phyloP scores from a whole-genome alignment of 2,113 vertebrate species.

The Bettongia penicillata region DNA sequence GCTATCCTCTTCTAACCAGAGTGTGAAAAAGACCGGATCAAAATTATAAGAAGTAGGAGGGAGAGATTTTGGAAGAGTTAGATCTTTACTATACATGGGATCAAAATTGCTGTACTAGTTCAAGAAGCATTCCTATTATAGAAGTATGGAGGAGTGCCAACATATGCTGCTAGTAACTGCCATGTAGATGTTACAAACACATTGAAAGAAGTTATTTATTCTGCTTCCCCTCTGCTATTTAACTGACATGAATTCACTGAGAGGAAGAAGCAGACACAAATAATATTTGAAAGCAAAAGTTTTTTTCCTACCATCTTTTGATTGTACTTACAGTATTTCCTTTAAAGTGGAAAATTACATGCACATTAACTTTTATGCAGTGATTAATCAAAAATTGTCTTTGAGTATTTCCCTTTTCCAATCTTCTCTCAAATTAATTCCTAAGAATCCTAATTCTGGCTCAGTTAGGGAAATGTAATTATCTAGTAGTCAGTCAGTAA shows the following conservation, averaged over 20 bases:
- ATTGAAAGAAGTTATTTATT: constrained; percentile 52
- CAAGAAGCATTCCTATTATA: constrained; percentile 51
- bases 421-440: neutral
- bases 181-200: neutral
- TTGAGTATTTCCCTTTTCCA: neutral
- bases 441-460: neutral
- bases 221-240: fast-evolving
- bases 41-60: neutral
- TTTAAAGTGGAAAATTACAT: neutral
- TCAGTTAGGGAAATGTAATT: neutral
- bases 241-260: neutral
- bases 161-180: neutral
- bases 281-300: constrained; percentile 2
- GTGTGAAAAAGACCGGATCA: neutral
- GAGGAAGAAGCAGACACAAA: neutral
- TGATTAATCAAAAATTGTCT: neutral
- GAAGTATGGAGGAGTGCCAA: constrained; percentile 18
- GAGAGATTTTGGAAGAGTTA: constrained; percentile 20
- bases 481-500: neutral
- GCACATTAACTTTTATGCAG: neutral
- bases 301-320: neutral
- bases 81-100: constrained; percentile 57
- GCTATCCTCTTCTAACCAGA: neutral
- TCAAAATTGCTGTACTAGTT: constrained; percentile 25
- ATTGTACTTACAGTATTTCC: neutral